Conservation (phyloP, 2,888 invertebrate species). For the Galerucella pusilla region DNA sequence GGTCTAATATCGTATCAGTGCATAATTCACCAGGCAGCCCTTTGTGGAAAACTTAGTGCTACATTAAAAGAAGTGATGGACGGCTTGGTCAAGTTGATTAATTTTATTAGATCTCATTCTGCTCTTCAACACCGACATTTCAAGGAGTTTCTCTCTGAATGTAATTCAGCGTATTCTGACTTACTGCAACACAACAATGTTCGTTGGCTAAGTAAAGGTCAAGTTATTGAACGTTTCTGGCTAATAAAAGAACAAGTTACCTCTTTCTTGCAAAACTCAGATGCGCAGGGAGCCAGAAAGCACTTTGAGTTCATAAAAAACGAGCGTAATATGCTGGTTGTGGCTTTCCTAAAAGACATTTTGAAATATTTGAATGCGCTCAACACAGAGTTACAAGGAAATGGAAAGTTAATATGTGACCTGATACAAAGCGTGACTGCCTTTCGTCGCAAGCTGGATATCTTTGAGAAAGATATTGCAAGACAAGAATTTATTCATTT, state of each 20-base stretch:
- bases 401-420: too few relatives aligned
- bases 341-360: too few relatives aligned
- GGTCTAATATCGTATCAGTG: too few relatives aligned
- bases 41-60: too few relatives aligned
- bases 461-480: too few relatives aligned
- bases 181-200: conserved; percentile 51
- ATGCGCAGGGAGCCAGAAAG: conserved; percentile 50
- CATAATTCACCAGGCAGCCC: too few relatives aligned
- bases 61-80: conserved; percentile 27
- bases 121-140: conserved; percentile 39
- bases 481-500: background rate
- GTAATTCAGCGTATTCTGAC: conserved; percentile 50
- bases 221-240: conserved; percentile 47
- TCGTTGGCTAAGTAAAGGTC: conserved; percentile 50
- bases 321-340: background rate
- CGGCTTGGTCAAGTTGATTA: conserved; percentile 47
- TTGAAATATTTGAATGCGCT: too few relatives aligned
- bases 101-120: conserved; percentile 49
- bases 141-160: too few relatives aligned
- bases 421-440: too few relatives aligned
- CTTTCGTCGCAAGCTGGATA: too few relatives aligned
- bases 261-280: conserved; percentile 49
- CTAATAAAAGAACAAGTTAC: conserved; percentile 46
- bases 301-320: conserved; percentile 36
- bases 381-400: too few relatives aligned